Evolutionary conservation across 1,140 invertebrate genomes (phyloP), one percentile per base, ranked within the genome.

Genomic region (Diorhabda sublineata): DNA sequence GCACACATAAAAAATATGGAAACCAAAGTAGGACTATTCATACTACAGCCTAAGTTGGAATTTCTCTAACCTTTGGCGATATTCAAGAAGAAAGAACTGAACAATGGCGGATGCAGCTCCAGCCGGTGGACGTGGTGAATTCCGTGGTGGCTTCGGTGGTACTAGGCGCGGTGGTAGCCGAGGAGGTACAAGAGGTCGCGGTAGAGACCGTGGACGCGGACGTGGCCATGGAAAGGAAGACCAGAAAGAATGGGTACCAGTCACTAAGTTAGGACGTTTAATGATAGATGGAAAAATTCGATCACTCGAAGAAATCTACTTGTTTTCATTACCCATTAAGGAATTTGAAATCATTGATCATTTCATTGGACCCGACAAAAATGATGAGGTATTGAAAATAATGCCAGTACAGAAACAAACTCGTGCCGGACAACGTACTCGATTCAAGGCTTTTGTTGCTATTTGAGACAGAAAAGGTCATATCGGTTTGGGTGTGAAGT

Each of bases 281-380:
- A 1, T 26, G 26, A 26, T 0, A 26, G 26, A 26, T 26, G 26
- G 26, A 26, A 26, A 98, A 83, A 99, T 99, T 74, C 90, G 91
- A 69, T 91, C 91, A 44, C 83, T 99, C n/a, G 97, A 99, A 84
- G 97, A 99, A 80, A 99, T 99, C 77, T 99, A 99, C 78, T 86
- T 98, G 45, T 99, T 98, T 85, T 99, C 98, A 61, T 83, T 99
- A 5, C 98, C 98, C n/a, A 99, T 99, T 79, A 99, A 99, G 98
- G 99, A 26, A 26, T 26, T 26, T 26, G 26, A 26, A 26, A 26
- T 26, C 26, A 26, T 26, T 26, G 26, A 26, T 81, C 92, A 92
- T 81, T 98, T 99, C 85, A 90, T 99, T 77, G 95, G 95, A 43
- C 83, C 89, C 0, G 81, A 90, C 5, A 84, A 99, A 7, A 98